phyloP scores from a whole-genome alignment of 2,888 invertebrate genomes.

The Pheosia gnoma region DNA sequence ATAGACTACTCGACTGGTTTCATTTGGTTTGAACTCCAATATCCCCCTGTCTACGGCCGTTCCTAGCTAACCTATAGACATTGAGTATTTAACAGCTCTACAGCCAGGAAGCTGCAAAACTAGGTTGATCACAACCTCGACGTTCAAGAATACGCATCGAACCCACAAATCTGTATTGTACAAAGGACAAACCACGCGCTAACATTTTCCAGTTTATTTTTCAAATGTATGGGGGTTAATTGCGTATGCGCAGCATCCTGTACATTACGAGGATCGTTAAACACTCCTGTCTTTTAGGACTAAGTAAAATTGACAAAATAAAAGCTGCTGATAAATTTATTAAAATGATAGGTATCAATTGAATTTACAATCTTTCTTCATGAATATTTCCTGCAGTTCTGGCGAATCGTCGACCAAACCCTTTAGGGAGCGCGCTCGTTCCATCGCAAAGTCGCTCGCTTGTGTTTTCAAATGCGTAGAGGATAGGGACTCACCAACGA shows the following conservation, averaged over 20 bases:
- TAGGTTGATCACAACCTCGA: no score
- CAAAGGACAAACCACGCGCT: no score
- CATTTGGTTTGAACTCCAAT: slow-evolving; percentile 25
- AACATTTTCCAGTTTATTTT: no score
- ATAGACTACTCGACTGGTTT: slow-evolving; percentile 66
- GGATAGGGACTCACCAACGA: slow-evolving; percentile 43
- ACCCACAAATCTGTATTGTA: no score
- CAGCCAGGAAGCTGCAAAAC: neutral
- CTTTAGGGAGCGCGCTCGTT: slow-evolving; percentile 55
- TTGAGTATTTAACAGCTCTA: no score
- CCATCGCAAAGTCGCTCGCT: slow-evolving; percentile 50
- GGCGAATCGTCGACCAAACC: slow-evolving; percentile 50
- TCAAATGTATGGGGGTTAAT: no score
- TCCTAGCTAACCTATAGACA: no score
- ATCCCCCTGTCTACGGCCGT: no score
- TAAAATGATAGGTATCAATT: slow-evolving; percentile 2
- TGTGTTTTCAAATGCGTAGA: slow-evolving; percentile 37
- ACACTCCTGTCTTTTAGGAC: no score
- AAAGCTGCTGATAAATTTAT: neutral
- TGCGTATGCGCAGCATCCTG: no score
- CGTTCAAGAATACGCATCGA: no score
- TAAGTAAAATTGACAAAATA: neutral
- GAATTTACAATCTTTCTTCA: slow-evolving; percentile 47
- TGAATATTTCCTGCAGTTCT: slow-evolving; percentile 63
- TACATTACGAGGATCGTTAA: no score